Percentiles rank a stretch among this genome's conserved stretches.
Conservation (phyloP, 2,888 invertebrate species). For the Tenthredo livida region DNA sequence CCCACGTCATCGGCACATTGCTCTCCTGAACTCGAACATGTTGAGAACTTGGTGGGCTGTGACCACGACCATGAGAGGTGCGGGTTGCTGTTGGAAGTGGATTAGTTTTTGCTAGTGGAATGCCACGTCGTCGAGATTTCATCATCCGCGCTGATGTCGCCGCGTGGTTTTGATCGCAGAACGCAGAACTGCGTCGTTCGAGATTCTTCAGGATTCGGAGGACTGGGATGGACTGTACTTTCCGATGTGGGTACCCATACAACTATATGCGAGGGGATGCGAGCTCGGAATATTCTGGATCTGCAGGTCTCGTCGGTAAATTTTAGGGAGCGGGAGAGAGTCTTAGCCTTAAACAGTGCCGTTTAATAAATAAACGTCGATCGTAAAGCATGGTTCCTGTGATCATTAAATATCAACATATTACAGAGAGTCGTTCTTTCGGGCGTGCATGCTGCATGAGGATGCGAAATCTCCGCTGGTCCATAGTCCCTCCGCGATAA, state of each 20-base stretch:
- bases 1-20: background rate
- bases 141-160: background rate
- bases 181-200: background rate
- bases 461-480: background rate
- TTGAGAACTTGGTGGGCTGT: background rate
- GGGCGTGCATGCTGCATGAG: background rate
- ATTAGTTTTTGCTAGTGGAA: background rate
- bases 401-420: slow-evolving; percentile 74
- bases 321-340: slow-evolving; percentile 56
- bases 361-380: slow-evolving; percentile 74
- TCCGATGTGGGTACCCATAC: background rate
- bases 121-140: background rate
- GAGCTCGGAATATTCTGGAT: slow-evolving; percentile 1
- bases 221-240: slow-evolving; percentile 18
- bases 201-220: background rate
- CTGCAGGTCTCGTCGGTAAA: background rate
- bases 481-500: slow-evolving; percentile 25
- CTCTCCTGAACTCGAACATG: background rate
- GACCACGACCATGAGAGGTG: background rate
- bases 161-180: too few species aligned
- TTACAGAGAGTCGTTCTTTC: slow-evolving; percentile 59
- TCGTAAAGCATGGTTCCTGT: slow-evolving; percentile 73
- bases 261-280: background rate
- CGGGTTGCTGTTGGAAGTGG: background rate
- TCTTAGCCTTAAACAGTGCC: slow-evolving; percentile 68